Evolutionary conservation across 2,113 vertebrate species (phyloP).

Genomic region (Bos indicus): DNA sequence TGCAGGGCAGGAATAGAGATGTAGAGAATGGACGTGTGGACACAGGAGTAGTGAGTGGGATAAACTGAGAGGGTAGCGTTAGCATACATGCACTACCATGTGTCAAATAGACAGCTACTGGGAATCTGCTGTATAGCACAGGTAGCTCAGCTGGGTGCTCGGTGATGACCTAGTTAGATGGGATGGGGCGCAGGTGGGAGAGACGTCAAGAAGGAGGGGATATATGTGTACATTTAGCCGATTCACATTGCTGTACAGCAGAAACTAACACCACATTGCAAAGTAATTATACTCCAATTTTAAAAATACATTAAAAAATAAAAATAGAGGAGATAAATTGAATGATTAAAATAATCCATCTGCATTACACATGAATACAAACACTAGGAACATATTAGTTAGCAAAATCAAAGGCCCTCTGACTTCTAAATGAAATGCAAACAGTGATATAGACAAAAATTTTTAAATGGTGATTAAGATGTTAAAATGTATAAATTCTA

Average conservation of each 20-base stretch:
- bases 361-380: neutral
- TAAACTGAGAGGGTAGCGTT: neutral
- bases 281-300: neutral
- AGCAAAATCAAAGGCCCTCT: neutral
- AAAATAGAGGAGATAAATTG: neutral
- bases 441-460: accelerated
- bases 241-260: neutral
- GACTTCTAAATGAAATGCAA: neutral
- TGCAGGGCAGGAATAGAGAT: neutral
- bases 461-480: neutral
- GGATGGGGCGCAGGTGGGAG: neutral
- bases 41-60: neutral
- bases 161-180: neutral
- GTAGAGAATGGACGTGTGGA: neutral
- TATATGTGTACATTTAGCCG: neutral
- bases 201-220: neutral
- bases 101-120: neutral
- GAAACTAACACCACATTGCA: neutral
- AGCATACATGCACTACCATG: neutral
- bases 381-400: neutral
- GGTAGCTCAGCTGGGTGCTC: neutral
- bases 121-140: neutral
- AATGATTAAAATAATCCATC: neutral
- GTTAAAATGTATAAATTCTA: neutral
- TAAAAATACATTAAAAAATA: neutral